Percentiles rank a stretch among this genome's conserved stretches.
Evolutionary conservation across 2,888 invertebrate species (phyloP).

Genomic region (Cantharis rustica): DNA sequence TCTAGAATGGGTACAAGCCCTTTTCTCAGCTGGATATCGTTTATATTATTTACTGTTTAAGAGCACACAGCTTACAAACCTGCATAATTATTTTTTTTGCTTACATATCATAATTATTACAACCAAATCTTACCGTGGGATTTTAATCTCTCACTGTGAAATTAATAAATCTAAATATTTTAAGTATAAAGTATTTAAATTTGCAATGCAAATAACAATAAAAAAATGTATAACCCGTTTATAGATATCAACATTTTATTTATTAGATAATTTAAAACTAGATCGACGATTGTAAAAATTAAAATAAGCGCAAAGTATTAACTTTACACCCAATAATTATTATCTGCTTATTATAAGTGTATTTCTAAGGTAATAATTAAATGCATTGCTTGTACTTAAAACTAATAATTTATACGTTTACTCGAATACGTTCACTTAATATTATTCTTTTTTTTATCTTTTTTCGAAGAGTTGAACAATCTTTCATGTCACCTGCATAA

Average conservation of each 20-base stretch:
- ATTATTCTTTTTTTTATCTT: neutral
- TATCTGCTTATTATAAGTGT: neutral
- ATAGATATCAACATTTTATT: neutral
- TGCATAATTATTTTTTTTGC: conserved; percentile 28
- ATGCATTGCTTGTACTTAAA: neutral
- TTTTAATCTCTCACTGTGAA: conserved; percentile 27
- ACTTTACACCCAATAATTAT: neutral
- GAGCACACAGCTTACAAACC: conserved; percentile 16
- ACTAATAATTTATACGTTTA: neutral
- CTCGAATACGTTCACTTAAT: neutral
- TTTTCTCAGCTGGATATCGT: conserved; percentile 30
- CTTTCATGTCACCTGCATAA: conserved; percentile 17
- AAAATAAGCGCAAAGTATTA: neutral
- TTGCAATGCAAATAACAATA: neutral
- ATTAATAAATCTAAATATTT: conserved; percentile 26
- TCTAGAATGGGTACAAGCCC: conserved; percentile 23
- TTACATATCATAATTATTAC: conserved; percentile 3
- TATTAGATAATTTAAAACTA: neutral
- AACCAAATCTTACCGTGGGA: conserved; percentile 21
- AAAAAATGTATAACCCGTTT: neutral
- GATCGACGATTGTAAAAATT: neutral
- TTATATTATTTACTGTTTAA: conserved; percentile 21
- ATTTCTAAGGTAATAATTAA: neutral
- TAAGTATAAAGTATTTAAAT: conserved; percentile 1
- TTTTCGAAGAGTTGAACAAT: neutral